Evolutionary conservation across 2,113 vertebrate species (phyloP).

Genomic region (Euleptes europaea): DNA sequence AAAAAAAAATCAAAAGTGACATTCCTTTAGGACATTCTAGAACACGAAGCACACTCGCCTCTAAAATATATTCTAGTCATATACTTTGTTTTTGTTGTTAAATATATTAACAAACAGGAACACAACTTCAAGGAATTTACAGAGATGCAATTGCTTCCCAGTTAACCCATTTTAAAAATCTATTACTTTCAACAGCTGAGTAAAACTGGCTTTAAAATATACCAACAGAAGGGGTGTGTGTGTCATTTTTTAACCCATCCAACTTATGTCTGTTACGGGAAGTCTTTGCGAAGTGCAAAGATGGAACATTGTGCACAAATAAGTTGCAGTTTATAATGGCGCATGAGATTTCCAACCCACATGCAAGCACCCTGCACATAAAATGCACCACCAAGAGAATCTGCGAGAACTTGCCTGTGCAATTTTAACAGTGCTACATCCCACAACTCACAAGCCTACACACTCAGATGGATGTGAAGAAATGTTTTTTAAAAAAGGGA

Average conservation of each 20-base stretch:
- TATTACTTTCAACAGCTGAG: conserved; percentile 13
- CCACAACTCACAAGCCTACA: not conserved
- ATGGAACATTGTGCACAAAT: not conserved
- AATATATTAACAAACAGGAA: conserved; percentile 37
- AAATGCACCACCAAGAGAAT: not conserved
- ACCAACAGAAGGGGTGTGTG: not conserved
- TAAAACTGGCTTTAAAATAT: conserved; percentile 26
- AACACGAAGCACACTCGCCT: conserved; percentile 29
- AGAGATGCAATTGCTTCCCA: conserved; percentile 30
- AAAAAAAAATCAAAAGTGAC: conserved; percentile 33
- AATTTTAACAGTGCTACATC: not conserved
- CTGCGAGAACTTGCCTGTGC: not conserved
- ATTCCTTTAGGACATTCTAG: conserved; percentile 45
- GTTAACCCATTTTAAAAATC: not conserved
- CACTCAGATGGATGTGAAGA: not conserved
- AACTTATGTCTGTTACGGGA: not conserved
- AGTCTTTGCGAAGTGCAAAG: not conserved
- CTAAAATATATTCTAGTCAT: conserved; percentile 40
- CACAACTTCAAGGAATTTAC: conserved; percentile 19
- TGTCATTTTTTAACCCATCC: conserved; percentile 1
- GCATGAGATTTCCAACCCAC: not conserved
- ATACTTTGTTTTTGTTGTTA: conserved; percentile 50
- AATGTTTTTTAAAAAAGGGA: not conserved
- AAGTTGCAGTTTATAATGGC: not conserved
- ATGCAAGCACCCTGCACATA: no score